Evolutionary conservation across 2,888 invertebrate genomes (phyloP).

Genomic region (Minunthozetes semirufus): DNA sequence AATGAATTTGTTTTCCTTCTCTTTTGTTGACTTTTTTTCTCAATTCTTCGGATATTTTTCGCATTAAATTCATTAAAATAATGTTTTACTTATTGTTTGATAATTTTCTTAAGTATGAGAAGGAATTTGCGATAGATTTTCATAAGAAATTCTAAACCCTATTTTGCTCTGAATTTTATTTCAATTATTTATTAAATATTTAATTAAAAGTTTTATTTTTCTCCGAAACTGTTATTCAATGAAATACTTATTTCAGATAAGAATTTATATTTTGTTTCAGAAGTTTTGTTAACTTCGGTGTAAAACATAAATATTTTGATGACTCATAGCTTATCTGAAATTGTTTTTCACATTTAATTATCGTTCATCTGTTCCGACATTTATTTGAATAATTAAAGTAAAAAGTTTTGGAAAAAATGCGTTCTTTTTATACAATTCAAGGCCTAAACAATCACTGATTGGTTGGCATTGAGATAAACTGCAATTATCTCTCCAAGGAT

Average conservation of each 20-base stretch:
- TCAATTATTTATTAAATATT: too few relatives aligned
- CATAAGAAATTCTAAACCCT: too few relatives aligned
- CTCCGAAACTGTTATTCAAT: too few relatives aligned
- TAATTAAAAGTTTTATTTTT: too few relatives aligned
- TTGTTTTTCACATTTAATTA: background rate
- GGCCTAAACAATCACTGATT: constrained; percentile 12
- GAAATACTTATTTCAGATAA: too few relatives aligned
- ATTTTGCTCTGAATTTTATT: too few relatives aligned
- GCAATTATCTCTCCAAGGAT: background rate
- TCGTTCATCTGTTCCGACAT: background rate
- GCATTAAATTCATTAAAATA: background rate
- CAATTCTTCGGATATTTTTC: background rate
- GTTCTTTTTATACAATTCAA: background rate
- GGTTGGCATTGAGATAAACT: background rate
- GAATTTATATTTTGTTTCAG: too few relatives aligned
- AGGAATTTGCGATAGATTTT: too few relatives aligned
- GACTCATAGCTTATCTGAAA: too few relatives aligned
- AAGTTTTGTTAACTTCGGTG: too few relatives aligned
- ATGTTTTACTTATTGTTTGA: background rate
- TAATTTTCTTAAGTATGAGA: too few relatives aligned
- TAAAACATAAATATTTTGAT: too few relatives aligned
- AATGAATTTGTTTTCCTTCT: background rate
- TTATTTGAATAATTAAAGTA: background rate
- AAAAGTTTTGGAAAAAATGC: background rate
- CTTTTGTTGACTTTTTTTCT: background rate